These are phyloP conservation scores for Urocynchramus pylzowi DNA, from an alignment of 2,113 vertebrate genomes.

Conservation along the genomic window DNA sequence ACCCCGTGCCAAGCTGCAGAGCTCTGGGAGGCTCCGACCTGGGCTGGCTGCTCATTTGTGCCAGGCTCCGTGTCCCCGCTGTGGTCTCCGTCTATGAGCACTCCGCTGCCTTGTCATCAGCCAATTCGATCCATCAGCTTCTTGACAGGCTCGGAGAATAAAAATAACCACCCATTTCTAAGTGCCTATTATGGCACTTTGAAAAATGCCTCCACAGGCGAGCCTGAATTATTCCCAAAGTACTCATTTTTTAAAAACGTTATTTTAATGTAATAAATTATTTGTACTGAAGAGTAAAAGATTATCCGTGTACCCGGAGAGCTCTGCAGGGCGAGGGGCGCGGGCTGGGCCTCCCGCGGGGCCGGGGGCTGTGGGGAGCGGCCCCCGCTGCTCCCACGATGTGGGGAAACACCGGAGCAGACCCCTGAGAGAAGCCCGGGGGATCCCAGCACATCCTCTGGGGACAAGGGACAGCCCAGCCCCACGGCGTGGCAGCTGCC, in stretches of 20 bases:
- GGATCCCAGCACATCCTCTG: too few relatives aligned
- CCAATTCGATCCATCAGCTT: conserved; percentile 70
- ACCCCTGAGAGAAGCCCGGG: neutral
- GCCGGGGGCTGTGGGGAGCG: neutral
- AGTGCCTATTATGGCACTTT: conserved; percentile 73
- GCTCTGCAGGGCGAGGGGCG: neutral
- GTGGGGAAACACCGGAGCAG: neutral
- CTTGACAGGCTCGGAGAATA: conserved; percentile 65
- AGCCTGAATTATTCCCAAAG: conserved; percentile 69
- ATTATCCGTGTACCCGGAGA: conserved; percentile 40
- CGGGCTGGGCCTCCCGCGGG: neutral
- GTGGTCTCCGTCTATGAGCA: conserved; percentile 42
- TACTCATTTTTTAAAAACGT: conserved; percentile 57
- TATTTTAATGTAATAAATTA: conserved; percentile 70
- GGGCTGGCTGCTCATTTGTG: conserved; percentile 21
- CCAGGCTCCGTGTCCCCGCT: neutral
- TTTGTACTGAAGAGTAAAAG: conserved; percentile 64
- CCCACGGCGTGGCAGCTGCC: fast-evolving
- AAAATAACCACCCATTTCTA: conserved; percentile 70
- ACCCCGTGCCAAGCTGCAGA: fast-evolving
- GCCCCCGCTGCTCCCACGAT: neutral
- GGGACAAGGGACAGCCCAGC: neutral
- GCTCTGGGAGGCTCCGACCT: neutral
- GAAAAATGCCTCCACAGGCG: conserved; percentile 65
- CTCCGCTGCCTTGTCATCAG: conserved; percentile 69